Conservation (phyloP, 2,113 vertebrate genomes). For the Myxocyprinus asiaticus region DNA sequence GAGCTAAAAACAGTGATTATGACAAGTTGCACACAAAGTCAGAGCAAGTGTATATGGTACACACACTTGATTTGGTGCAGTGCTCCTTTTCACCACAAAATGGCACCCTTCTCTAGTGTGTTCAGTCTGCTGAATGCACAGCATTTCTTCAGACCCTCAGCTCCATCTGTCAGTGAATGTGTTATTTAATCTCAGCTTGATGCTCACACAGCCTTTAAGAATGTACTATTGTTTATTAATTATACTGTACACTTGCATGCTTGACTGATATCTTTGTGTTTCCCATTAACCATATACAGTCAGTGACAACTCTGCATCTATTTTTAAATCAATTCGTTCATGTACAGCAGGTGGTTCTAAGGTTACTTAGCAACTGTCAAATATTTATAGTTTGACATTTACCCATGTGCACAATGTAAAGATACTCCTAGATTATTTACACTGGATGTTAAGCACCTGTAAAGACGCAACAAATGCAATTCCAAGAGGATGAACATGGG, state of each 20-base stretch:
- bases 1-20: too few species aligned
- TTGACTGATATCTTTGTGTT: background rate
- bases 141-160: background rate
- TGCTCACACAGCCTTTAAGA: background rate
- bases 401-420: constrained; percentile 25
- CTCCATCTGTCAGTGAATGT: background rate
- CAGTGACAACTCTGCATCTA: constrained; percentile 37
- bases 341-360: constrained; percentile 4
- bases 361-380: constrained; percentile 54
- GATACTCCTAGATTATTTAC: constrained; percentile 30
- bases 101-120: constrained; percentile 35
- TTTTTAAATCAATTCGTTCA: background rate
- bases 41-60: background rate
- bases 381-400: constrained; percentile 51
- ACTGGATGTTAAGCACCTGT: constrained; percentile 13
- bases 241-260: background rate
- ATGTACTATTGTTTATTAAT: background rate
- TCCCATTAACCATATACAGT: background rate
- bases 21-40: background rate
- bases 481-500: constrained; percentile 14
- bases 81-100: constrained; percentile 41
- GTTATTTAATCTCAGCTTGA: constrained; percentile 5
- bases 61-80: background rate
- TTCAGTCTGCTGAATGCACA: background rate
- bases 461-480: background rate